phyloP scores from a whole-genome alignment of 2,797 vertebrate species.

The Hydrophis major region DNA sequence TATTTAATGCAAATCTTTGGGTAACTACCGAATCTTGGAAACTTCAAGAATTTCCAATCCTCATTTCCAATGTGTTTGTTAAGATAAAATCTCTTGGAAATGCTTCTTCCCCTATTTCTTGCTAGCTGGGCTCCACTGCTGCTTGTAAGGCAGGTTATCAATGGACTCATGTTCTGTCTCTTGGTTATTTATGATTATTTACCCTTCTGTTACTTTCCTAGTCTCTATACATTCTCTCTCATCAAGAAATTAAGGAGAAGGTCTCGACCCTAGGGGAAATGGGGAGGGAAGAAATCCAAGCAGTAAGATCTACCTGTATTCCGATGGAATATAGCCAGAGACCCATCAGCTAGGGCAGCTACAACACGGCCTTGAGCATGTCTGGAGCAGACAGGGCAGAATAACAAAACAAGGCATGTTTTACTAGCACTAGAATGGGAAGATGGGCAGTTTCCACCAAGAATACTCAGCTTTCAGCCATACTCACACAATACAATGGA shows the following conservation, averaged over 20 bases:
- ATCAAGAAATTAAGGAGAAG: not conserved
- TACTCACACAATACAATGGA: constrained; percentile 82
- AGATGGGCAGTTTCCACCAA: too few species aligned
- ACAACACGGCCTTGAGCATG: constrained; percentile 74
- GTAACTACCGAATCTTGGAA: not conserved
- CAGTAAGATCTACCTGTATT: constrained; percentile 62
- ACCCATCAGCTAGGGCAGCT: constrained; percentile 79
- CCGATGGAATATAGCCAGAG: constrained; percentile 78
- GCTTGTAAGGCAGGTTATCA: not conserved
- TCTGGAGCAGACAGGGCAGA: constrained; percentile 53
- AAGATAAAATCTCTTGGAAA: not conserved
- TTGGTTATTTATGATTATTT: not conserved
- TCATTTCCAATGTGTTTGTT: not conserved
- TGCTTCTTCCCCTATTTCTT: not conserved
- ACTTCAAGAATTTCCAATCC: not conserved
- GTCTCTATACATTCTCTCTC: not conserved
- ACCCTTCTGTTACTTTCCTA: not conserved
- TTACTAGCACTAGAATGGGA: not conserved
- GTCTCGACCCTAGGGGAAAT: too few species aligned
- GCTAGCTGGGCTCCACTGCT: not conserved
- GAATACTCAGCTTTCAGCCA: not conserved
- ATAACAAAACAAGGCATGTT: not conserved
- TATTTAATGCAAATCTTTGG: not conserved
- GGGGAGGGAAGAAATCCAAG: not conserved
- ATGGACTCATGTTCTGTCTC: not conserved